Percentiles rank a stretch among this genome's conserved stretches.
Evolutionary conservation across 1,140 invertebrate species (phyloP).

Genomic region (Mamestra configurata): DNA sequence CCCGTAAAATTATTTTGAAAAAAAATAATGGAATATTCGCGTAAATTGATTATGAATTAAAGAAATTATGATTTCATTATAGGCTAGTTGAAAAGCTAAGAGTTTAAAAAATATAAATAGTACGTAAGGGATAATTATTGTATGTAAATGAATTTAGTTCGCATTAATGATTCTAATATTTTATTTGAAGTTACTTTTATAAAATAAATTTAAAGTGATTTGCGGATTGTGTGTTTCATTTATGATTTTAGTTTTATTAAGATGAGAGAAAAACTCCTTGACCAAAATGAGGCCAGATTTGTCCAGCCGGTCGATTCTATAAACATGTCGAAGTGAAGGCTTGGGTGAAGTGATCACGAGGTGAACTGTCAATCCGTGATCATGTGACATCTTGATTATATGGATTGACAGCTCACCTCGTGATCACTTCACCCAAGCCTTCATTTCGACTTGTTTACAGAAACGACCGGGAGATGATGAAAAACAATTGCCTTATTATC

Average conservation of each 20-base stretch:
- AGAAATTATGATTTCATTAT: constrained; percentile 29
- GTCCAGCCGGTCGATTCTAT: too few species aligned
- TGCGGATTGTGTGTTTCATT: constrained; percentile 68
- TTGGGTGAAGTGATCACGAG: too few species aligned
- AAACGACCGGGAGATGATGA: too few species aligned
- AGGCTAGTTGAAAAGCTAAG: constrained; percentile 42
- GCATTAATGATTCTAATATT: constrained; percentile 63
- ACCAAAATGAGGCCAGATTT: too few species aligned
- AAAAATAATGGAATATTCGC: constrained; percentile 8
- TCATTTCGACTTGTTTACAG: too few species aligned
- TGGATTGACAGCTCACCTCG: too few species aligned
- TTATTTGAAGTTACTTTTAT: constrained; percentile 80
- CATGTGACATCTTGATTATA: too few species aligned
- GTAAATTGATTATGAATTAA: constrained; percentile 38
- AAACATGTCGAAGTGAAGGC: too few species aligned
- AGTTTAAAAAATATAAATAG: constrained; percentile 40
- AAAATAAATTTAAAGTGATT: constrained; percentile 77
- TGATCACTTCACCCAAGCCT: too few species aligned
- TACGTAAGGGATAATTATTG: constrained; percentile 16
- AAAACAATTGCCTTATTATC: too few species aligned
- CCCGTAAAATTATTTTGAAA: constrained; percentile 3
- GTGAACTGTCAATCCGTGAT: too few species aligned
- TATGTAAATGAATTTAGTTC: constrained; percentile 52
- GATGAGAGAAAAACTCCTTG: too few species aligned
- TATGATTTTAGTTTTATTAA: background rate